A percentile compares a stretch with the other conserved stretches of the same genome.
Evolutionary conservation across 2,888 invertebrate species (phyloP).

Genomic region (Acanthococcus lagerstroemiae): DNA sequence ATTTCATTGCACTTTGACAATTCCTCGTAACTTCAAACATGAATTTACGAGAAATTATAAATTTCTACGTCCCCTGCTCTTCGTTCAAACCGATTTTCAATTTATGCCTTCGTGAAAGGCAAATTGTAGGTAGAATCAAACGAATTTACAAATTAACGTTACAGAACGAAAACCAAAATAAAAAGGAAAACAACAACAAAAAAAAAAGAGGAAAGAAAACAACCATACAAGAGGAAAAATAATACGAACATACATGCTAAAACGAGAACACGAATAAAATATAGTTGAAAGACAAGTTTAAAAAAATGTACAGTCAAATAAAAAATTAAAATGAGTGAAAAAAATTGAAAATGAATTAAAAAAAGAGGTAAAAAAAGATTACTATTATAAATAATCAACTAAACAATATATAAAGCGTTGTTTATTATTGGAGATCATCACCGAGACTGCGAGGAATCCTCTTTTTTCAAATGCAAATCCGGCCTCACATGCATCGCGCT

Average conservation of each 20-base stretch:
- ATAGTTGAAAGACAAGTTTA: not conserved
- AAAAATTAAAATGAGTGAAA: not conserved
- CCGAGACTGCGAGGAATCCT: constrained; percentile 50
- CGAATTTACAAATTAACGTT: too few species aligned
- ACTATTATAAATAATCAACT: not conserved
- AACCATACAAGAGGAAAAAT: not conserved
- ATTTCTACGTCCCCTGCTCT: too few species aligned
- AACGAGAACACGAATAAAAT: not conserved
- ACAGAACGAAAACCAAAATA: too few species aligned
- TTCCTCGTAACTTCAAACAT: too few species aligned
- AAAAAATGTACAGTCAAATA: not conserved
- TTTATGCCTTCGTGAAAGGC: too few species aligned
- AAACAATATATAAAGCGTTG: not conserved
- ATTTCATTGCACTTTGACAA: too few species aligned
- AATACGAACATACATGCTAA: not conserved
- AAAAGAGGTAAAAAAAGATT: not conserved
- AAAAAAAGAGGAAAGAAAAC: not conserved
- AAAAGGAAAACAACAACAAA: not conserved
- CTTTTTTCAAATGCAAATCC: constrained; percentile 48
- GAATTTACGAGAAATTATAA: too few species aligned
- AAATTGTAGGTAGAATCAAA: too few species aligned
- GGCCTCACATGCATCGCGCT: constrained; percentile 43
- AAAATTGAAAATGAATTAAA: not conserved
- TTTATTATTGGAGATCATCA: constrained; percentile 39
- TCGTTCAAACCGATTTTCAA: too few species aligned